Base-by-base conservation (phyloP, 1,140 invertebrate genomes). In the Saccostrea echinata region DNA sequence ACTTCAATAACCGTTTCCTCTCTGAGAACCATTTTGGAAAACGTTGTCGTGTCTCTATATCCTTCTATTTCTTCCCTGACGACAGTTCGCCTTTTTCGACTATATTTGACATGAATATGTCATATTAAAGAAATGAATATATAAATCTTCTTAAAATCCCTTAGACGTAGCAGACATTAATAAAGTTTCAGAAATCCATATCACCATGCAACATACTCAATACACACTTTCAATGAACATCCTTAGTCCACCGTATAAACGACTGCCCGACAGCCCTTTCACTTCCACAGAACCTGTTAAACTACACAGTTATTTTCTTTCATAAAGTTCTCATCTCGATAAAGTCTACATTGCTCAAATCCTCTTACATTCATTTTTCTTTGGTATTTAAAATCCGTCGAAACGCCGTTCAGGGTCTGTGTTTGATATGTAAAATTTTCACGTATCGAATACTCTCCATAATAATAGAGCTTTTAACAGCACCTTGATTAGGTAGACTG, bases 1-100 rank as follows among this genome's bases (percentile, higher is more conserved):
- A 91, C 86, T 61, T 91, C 88, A 8, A 91, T 24, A 1, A 88
- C 85, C 4, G 91, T 91, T 71, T 90, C 86, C 68, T 91, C 91
- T 12, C 91, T 87, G 21, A 91, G 88, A 13, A 91, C 91, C 91
- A 91, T 91, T 35, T 88, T 87, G 33, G 8, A 21, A 18, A 83
- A 52, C 16, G 24, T 12, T 76, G 68, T 30, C 30, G 30, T 16
- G 11, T 11, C 68, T 30, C 27, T 30, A 18, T 30, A 11, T 27
- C 11, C 21, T 76, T 33, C n/a, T 30, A 76, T 30, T 11, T 16
- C 68, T 30, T 33, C 68, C 30, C n/a, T 27, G 8, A 30, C 68
- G 1, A 30, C 68, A 76, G 30, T 76, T 33, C 13, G 68, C 16
- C 68, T 27, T 24, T 30, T 33, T 18, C 68, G 24, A 30, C 27